Percentiles rank a stretch among this genome's conserved stretches.
Evolutionary conservation across 1,140 invertebrate species (phyloP).

Genomic region (Drosophila aff.): DNA sequence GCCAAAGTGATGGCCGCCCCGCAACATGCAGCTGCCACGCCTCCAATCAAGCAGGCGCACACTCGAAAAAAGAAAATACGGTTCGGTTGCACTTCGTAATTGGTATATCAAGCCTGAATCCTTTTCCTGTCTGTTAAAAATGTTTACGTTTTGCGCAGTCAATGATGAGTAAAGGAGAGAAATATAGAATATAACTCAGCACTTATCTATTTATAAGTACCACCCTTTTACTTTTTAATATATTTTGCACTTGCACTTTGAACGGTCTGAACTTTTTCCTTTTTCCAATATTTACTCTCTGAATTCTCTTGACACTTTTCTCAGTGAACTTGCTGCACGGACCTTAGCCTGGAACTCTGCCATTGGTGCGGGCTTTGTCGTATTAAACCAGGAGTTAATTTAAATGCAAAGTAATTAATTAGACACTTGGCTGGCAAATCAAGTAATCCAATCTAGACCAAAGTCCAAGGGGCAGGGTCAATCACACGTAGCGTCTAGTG

Average conservation of each 20-base stretch:
- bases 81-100: neutral
- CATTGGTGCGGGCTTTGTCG: slow-evolving; percentile 39
- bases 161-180: neutral
- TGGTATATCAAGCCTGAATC: neutral
- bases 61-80: slow-evolving; percentile 12
- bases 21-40: slow-evolving; percentile 63
- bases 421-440: slow-evolving; percentile 60
- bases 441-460: slow-evolving; percentile 44
- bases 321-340: neutral
- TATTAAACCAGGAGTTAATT: slow-evolving; percentile 71
- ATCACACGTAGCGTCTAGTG: slow-evolving; percentile 2
- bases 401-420: slow-evolving; percentile 84
- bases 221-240: neutral
- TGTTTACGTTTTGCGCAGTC: neutral
- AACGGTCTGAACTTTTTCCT: neutral
- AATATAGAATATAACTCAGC: neutral
- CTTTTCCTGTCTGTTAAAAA: neutral
- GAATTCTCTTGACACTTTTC: neutral
- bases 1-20: slow-evolving; percentile 64
- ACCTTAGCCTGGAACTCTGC: slow-evolving; percentile 6
- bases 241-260: neutral
- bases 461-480: slow-evolving; percentile 20
- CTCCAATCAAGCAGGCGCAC: slow-evolving; percentile 56
- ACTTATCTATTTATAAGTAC: neutral
- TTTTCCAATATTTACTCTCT: neutral